These are phyloP conservation scores for Rotaria macrura DNA, from an alignment of 2,888 invertebrate genomes.

Conservation along the genomic window DNA sequence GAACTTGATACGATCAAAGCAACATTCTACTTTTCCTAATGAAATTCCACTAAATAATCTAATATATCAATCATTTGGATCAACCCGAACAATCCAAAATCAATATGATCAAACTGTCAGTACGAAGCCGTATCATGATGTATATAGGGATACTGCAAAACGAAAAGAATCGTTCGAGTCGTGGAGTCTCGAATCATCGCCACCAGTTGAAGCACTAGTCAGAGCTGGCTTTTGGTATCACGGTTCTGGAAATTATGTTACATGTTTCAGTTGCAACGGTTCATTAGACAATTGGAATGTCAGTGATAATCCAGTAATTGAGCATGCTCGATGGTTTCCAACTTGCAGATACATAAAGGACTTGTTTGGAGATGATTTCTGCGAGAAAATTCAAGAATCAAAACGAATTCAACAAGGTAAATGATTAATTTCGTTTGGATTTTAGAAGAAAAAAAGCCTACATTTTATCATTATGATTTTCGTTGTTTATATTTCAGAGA, in stretches of 20 bases:
- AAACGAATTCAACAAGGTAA: too few species aligned
- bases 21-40: background rate
- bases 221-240: background rate
- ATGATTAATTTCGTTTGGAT: too few species aligned
- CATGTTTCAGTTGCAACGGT: background rate
- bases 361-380: background rate
- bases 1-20: background rate
- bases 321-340: background rate
- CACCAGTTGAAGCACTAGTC: background rate
- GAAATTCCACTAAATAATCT: background rate
- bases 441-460: too few species aligned
- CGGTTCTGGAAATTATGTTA: background rate
- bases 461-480: too few species aligned
- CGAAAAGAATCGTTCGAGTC: background rate
- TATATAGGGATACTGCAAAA: background rate
- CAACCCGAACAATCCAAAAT: too few species aligned
- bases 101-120: background rate
- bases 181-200: background rate
- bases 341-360: background rate
- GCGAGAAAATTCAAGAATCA: background rate
- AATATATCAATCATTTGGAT: background rate
- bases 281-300: background rate
- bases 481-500: too few species aligned
- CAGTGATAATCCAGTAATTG: background rate
- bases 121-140: background rate